A percentile compares a stretch with the other conserved stretches of the same genome.
Conservation (phyloP, 2,113 vertebrate species). For the Pitta sordida region DNA sequence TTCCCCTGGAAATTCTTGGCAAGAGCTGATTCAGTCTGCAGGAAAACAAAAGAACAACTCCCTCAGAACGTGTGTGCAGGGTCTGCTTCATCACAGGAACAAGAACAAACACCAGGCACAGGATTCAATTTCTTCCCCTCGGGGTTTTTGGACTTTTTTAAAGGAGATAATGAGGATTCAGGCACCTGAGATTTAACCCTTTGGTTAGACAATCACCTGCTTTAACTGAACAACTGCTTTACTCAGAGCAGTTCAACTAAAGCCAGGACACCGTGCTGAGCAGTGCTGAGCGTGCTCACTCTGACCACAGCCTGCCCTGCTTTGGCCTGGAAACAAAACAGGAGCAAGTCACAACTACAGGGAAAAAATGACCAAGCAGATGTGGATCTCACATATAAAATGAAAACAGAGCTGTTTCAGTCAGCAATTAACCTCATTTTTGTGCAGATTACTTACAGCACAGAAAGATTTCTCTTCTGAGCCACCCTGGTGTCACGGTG, state of each 20-base stretch:
- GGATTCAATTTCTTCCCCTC: not conserved
- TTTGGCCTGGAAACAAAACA: not conserved
- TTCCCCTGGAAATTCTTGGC: constrained; percentile 79
- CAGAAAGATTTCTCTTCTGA: not conserved
- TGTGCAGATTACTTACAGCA: not conserved
- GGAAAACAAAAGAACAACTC: constrained; percentile 49
- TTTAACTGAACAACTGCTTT: not conserved
- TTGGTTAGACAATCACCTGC: not conserved
- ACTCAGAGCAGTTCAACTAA: not conserved
- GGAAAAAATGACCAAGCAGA: not conserved
- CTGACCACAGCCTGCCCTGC: not conserved
- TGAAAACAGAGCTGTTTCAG: not conserved
- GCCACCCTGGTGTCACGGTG: not conserved
- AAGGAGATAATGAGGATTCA: not conserved
- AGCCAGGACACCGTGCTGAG: no score
- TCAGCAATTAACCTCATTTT: not conserved
- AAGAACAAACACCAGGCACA: not conserved
- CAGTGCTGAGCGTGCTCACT: not conserved
- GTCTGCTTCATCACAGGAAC: not conserved
- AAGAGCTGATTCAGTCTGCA: constrained; percentile 79
- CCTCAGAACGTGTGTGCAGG: not conserved
- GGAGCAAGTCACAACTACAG: not conserved
- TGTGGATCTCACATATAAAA: not conserved
- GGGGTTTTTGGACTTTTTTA: not conserved
- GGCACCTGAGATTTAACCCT: not conserved